Evolutionary conservation across 2,888 invertebrate species (phyloP).

Genomic region (Vannuccia rotundouncinata): DNA sequence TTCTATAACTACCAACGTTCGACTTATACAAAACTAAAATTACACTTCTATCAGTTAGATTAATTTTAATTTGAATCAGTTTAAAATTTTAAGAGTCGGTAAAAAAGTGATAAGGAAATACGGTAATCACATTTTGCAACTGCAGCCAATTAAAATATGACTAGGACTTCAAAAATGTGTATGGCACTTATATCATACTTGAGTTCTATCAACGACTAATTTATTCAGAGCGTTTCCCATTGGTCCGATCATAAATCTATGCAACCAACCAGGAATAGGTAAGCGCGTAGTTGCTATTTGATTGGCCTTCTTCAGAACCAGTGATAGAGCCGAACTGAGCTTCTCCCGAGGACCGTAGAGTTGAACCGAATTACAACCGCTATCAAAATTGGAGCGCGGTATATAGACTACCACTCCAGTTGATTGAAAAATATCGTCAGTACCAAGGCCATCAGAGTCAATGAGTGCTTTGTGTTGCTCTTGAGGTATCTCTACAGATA

Average conservation of each 20-base stretch:
- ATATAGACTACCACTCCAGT: background rate
- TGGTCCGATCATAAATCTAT: background rate
- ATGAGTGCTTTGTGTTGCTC: background rate
- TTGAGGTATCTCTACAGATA: background rate
- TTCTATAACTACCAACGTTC: no score
- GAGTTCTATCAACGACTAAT: no score
- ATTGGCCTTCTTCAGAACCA: background rate
- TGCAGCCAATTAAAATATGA: no score
- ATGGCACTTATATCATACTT: no score
- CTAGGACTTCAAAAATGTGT: no score
- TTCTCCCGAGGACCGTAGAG: background rate
- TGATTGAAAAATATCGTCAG: background rate
- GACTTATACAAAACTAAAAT: no score
- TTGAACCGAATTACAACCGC: background rate
- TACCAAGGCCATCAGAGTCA: background rate
- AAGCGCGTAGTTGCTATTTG: background rate
- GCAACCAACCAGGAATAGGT: background rate
- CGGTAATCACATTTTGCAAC: no score
- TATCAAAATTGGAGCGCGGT: background rate
- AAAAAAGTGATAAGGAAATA: no score
- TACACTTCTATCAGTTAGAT: no score
- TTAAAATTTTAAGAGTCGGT: no score
- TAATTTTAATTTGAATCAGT: no score
- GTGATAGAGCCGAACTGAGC: background rate
- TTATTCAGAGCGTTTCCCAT: no score